Evolutionary conservation across 2,113 vertebrate genomes (phyloP).

Genomic region (Miniopterus natalensis): DNA sequence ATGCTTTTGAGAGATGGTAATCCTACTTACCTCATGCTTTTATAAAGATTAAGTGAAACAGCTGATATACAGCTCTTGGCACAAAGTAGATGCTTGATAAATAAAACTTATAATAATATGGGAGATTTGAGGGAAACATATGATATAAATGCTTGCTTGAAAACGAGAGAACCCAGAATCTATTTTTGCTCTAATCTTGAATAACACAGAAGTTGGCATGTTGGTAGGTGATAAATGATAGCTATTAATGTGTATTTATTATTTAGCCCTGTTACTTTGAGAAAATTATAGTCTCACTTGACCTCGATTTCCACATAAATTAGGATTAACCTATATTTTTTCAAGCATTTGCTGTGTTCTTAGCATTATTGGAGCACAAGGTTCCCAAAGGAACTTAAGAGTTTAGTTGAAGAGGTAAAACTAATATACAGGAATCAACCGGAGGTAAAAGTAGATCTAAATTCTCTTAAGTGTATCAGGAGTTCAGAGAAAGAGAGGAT

Average conservation of each 20-base stretch:
- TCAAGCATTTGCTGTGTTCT: neutral
- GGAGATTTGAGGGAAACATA: slow-evolving; percentile 42
- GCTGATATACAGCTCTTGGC: slow-evolving; percentile 29
- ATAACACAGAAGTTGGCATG: slow-evolving; percentile 28
- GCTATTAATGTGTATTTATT: slow-evolving; percentile 49
- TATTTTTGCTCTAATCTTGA: slow-evolving; percentile 56
- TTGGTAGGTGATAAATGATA: slow-evolving; percentile 49
- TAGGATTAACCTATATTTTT: slow-evolving; percentile 21
- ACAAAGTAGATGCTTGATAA: slow-evolving; percentile 33
- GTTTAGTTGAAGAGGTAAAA: slow-evolving; percentile 9
- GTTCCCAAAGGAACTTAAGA: neutral
- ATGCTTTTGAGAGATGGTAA: neutral
- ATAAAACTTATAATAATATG: slow-evolving; percentile 16
- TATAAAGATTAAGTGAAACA: slow-evolving; percentile 44
- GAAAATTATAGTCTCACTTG: slow-evolving; percentile 36
- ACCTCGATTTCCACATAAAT: slow-evolving; percentile 53
- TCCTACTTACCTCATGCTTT: slow-evolving; percentile 22
- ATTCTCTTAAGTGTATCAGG: neutral
- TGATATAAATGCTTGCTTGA: slow-evolving; percentile 20
- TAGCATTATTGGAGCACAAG: neutral
- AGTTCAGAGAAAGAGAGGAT: neutral
- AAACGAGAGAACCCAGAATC: neutral
- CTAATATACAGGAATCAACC: neutral
- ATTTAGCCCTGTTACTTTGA: slow-evolving; percentile 37
- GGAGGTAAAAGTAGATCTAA: neutral